Base-by-base conservation (phyloP, 2,113 vertebrate genomes). In the Varanus komodoensis region DNA sequence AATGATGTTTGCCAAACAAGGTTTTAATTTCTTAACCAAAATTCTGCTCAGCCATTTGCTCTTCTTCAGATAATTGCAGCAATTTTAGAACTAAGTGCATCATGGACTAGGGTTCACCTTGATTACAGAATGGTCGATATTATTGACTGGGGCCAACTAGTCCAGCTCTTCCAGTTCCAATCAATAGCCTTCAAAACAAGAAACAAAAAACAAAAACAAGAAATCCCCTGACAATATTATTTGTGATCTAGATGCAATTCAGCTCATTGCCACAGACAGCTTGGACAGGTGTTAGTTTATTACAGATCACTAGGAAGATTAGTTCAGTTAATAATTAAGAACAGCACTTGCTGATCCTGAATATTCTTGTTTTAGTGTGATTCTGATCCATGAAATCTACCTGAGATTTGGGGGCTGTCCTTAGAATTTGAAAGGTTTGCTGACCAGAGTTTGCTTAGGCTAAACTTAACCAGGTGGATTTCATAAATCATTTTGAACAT, bases 1-100 rank as follows among this genome's bases (percentile, higher is more conserved):
- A 57, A 29, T 89, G 84, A 34, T 94, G 79, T 95, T 96, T 93
- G 81, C 75, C 44, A 91, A 68, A 29, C 89, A 87, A 89, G 14
- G 19, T 86, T 91, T 93, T 92, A 89, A 91, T 93, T 93, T 25
- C 54, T 83, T 38, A 80, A 34, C 68, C 50, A 91, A 92, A 93
- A 8, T 84, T 90, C 32, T 93, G 79, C 52, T 54, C 38, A 92
- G 89, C 25, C 9, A 14, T 87, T 85, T 83, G n/a, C 84, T 78
- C 8, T 85, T 57, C 84, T 94, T 74, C 57, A 71, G 82, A 0
- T 88, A 93, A 89, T 89, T 77, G 89, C 90, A 6, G 15, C 0
- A 1, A 25, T 80, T 90, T 92, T 91, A 89, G 64, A 71, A 88
- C 88, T 91, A 92, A 91, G 86, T 77, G 75, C 48, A 7, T 68